phyloP scores from a whole-genome alignment of 2,888 invertebrate species.

The Volucella inflata region DNA sequence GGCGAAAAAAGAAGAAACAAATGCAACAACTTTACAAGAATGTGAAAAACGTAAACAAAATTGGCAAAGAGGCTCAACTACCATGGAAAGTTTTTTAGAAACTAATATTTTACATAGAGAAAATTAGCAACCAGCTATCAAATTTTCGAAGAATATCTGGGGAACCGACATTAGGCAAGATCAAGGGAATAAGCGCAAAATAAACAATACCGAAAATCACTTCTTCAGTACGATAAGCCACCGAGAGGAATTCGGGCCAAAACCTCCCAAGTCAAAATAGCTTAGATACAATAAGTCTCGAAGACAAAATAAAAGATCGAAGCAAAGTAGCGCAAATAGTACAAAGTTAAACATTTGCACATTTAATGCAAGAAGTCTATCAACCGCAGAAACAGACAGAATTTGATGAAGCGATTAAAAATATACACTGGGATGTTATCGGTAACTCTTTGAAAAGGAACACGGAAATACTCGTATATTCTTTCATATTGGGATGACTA shows the following conservation, averaged over 20 bases:
- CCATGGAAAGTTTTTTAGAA: neutral
- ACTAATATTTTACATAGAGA: neutral
- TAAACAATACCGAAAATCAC: neutral
- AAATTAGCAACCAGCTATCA: neutral
- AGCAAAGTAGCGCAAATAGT: too few species aligned
- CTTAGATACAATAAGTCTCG: neutral
- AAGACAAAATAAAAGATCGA: neutral
- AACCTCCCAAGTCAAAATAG: conserved; percentile 46
- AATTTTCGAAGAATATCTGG: neutral
- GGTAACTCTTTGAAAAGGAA: conserved; percentile 18
- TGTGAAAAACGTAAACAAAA: neutral
- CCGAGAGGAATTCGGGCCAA: conserved; percentile 46
- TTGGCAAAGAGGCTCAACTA: neutral
- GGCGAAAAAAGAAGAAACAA: too few species aligned
- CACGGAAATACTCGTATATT: conserved; percentile 23
- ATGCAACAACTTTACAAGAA: neutral
- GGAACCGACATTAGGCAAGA: neutral
- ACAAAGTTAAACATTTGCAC: conserved; percentile 5
- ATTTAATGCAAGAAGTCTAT: conserved; percentile 2
- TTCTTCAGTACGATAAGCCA: conserved; percentile 48
- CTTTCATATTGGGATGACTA: conserved; percentile 6
- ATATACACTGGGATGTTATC: conserved; percentile 23
- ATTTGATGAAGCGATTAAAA: conserved; percentile 15
- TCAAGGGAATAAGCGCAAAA: neutral
- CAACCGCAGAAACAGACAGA: conserved; percentile 5